phyloP scores from a whole-genome alignment of 2,888 invertebrate species.

The Aphidoletes aphidimyza region DNA sequence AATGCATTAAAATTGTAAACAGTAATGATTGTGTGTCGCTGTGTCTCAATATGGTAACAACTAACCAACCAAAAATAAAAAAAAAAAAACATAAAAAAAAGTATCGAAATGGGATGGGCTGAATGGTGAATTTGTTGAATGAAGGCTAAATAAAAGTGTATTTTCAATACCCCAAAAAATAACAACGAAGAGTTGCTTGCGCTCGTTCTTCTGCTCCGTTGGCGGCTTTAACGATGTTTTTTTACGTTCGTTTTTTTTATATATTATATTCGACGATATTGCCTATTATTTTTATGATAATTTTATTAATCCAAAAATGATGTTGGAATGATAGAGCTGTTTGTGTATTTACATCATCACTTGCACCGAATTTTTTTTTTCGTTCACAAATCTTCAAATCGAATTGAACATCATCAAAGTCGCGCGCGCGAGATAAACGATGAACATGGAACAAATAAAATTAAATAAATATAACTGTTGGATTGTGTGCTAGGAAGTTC shows the following conservation, averaged over 20 bases:
- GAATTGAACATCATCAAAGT: background rate
- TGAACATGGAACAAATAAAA: no score
- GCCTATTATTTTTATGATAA: conserved; percentile 36
- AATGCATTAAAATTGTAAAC: conserved; percentile 33
- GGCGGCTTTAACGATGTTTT: background rate
- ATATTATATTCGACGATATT: background rate
- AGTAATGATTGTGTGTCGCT: background rate
- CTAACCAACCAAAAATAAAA: conserved; percentile 12
- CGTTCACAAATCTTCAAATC: background rate
- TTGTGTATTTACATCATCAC: background rate
- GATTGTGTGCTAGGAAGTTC: no score
- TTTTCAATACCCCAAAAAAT: background rate
- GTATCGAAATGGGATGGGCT: background rate
- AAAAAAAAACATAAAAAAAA: background rate
- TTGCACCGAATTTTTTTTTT: conserved; percentile 21
- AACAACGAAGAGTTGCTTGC: no score
- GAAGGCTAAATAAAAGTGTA: conserved; percentile 11
- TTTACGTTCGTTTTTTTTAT: background rate
- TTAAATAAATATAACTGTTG: no score
- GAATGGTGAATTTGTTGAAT: no score
- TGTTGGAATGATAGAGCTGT: background rate
- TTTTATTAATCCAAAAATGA: conserved; percentile 32
- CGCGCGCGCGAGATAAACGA: background rate
- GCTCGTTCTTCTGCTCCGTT: no score
- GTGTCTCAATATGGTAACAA: background rate